Conservation (phyloP, 2,888 invertebrate genomes). For the Tetropium fuscum region DNA sequence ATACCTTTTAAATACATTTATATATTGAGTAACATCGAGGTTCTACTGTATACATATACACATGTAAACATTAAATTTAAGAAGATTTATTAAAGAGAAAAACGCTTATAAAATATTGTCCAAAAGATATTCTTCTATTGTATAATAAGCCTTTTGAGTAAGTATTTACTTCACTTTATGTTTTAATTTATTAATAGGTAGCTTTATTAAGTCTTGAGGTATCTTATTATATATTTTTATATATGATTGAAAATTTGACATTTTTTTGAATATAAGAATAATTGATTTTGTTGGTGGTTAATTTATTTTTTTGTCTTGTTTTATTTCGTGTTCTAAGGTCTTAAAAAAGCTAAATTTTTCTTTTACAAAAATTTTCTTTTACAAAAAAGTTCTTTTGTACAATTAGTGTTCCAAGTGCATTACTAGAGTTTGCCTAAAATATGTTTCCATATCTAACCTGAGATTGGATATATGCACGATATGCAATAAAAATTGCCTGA, state of each 20-base stretch:
- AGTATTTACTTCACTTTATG: not conserved
- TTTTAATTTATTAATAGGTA: not conserved
- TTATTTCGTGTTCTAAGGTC: not conserved
- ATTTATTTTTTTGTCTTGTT: not conserved
- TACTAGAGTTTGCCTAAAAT: not conserved
- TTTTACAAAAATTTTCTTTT: not conserved
- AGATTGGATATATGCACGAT: not conserved
- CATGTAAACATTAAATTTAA: too few species aligned
- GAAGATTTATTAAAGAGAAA: too few species aligned
- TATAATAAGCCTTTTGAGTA: not conserved
- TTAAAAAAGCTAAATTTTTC: not conserved
- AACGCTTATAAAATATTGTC: too few species aligned
- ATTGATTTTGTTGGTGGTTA: not conserved
- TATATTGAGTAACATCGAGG: too few species aligned
- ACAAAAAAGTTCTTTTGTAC: not conserved
- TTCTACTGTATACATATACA: too few species aligned
- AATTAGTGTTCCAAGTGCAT: not conserved
- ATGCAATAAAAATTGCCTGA: not conserved
- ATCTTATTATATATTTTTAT: not conserved
- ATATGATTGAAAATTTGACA: not conserved
- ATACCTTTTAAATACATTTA: too few species aligned
- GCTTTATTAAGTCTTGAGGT: not conserved
- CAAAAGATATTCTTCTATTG: not conserved
- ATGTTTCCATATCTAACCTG: not conserved
- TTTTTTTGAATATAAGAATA: not conserved